Conservation (phyloP, 2,113 vertebrate species). For the Chauna torquata region DNA sequence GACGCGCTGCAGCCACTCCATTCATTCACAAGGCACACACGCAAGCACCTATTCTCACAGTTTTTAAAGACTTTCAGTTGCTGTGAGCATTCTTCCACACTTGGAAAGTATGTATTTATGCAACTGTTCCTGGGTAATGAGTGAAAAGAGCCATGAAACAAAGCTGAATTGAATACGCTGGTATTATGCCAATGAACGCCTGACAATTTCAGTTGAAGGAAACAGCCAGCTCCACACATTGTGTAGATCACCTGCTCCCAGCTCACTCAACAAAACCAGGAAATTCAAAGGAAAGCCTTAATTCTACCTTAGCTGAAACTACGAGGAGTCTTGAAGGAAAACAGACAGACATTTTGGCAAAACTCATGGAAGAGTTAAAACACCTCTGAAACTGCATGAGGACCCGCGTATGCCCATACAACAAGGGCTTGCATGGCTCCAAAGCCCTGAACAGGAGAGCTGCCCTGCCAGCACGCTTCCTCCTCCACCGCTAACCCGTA, state of each 20-base stretch:
- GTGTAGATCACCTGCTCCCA: background rate
- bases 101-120: background rate
- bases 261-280: background rate
- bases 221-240: background rate
- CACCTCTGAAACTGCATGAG: background rate
- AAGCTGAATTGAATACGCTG: background rate
- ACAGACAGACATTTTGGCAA: background rate
- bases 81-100: background rate
- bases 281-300: background rate
- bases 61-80: background rate
- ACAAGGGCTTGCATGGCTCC: background rate
- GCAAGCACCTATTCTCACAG: background rate
- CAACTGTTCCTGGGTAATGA: background rate
- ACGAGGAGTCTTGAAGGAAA: background rate
- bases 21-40: background rate
- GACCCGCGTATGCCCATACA: fast-evolving
- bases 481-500: background rate
- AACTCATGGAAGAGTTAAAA: background rate
- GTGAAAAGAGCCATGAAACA: background rate
- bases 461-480: background rate
- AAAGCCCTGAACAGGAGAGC: background rate
- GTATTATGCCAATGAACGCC: background rate
- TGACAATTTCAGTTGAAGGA: background rate
- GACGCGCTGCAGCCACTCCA: fast-evolving
- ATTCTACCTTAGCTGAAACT: background rate